These are phyloP conservation scores for Microplitis deprimator DNA, from an alignment of 2,888 invertebrate species.

Conservation along the genomic window DNA sequence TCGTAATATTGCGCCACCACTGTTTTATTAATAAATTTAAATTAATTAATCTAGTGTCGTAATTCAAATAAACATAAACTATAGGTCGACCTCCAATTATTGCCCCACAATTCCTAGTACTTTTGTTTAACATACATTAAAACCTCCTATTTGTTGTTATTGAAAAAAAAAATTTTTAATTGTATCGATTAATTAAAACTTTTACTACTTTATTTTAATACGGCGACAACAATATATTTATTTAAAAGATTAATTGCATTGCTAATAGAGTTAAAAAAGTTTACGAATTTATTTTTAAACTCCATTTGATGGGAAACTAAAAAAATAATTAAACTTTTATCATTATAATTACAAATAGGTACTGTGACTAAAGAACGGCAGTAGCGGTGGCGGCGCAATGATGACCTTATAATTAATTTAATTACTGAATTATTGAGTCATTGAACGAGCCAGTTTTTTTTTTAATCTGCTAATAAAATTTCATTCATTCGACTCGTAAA, in stretches of 20 bases:
- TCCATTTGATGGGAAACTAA: constrained; percentile 2
- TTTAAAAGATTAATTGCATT: no score
- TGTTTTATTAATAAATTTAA: constrained; percentile 62
- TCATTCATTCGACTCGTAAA: no score
- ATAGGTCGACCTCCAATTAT: no score
- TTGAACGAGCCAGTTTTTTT: neutral
- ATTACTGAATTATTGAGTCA: constrained; percentile 13
- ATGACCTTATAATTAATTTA: constrained; percentile 16
- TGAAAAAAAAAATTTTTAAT: no score
- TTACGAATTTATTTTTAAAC: neutral
- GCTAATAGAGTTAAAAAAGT: neutral
- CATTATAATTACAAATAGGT: constrained; percentile 13
- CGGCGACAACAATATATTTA: neutral
- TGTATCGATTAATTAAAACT: no score
- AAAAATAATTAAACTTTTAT: constrained; percentile 38
- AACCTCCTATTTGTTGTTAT: no score
- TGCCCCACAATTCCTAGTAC: no score
- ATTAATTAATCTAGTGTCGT: no score
- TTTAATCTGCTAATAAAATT: no score
- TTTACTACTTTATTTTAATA: neutral
- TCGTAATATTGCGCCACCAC: constrained; percentile 88
- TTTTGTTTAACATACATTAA: no score
- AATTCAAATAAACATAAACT: neutral
- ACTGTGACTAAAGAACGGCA: constrained; percentile 11
- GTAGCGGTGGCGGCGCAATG: constrained; percentile 42